phyloP scores from a whole-genome alignment of 2,113 vertebrate genomes.

The Pollimyrus isidori region DNA sequence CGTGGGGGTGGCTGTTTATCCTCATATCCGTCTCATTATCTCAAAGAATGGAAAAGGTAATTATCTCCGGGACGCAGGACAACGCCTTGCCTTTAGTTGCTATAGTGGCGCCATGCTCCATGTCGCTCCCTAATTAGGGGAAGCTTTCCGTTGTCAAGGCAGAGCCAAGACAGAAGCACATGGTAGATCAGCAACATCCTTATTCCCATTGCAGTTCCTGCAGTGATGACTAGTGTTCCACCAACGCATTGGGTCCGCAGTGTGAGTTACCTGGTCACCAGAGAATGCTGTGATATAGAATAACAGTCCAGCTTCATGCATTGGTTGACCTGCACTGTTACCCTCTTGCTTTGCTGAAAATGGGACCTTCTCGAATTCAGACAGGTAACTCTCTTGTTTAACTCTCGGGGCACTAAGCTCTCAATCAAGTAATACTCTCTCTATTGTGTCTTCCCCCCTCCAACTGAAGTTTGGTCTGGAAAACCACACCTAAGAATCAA shows the following conservation, averaged over 20 bases:
- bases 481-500: background rate
- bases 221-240: background rate
- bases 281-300: background rate
- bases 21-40: conserved; percentile 8
- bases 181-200: background rate
- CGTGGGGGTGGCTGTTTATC: background rate
- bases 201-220: background rate
- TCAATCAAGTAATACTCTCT: background rate
- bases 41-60: conserved; percentile 12
- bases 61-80: conserved; percentile 7
- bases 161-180: background rate
- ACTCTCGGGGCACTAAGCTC: background rate
- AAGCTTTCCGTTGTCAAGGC: background rate
- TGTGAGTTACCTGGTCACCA: background rate
- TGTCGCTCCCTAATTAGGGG: conserved; percentile 1
- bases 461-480: background rate
- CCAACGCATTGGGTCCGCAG: background rate
- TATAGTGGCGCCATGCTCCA: background rate
- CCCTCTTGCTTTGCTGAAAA: background rate
- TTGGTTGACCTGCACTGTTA: background rate
- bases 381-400: background rate
- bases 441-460: background rate
- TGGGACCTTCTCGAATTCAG: too few species aligned
- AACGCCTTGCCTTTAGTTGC: conserved; percentile 15
- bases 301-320: background rate